Conservation (phyloP, 2,113 vertebrate species). For the Anas platyrhynchos region DNA sequence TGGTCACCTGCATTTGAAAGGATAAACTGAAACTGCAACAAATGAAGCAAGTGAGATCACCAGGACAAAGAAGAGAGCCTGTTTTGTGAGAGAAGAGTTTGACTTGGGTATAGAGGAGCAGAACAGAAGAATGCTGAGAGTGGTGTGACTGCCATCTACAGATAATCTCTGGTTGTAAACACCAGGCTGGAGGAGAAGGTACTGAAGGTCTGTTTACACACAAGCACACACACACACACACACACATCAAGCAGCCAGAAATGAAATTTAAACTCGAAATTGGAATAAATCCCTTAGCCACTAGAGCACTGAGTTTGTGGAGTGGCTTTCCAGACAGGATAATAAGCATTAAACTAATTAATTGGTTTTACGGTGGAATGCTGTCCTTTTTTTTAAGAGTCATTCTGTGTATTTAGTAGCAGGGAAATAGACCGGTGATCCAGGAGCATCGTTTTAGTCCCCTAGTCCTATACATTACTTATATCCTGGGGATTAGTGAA, state of each 20-base stretch:
- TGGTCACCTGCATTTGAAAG: not conserved
- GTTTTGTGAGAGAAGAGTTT: not conserved
- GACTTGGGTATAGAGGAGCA: not conserved
- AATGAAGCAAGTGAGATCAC: not conserved
- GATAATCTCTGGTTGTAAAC: not conserved
- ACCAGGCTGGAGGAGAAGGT: not conserved
- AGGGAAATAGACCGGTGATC: not conserved
- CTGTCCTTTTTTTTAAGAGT: not conserved
- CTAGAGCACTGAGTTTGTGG: not conserved
- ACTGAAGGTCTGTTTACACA: not conserved
- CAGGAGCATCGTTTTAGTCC: not conserved
- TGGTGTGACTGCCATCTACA: slow-evolving; percentile 67
- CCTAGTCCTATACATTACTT: not conserved
- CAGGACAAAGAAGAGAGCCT: not conserved
- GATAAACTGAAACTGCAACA: not conserved
- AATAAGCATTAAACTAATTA: not conserved
- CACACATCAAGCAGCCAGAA: not conserved
- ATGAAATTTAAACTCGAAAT: not conserved
- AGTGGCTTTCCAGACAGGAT: not conserved
- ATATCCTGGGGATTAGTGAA: not conserved
- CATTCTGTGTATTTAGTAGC: not conserved
- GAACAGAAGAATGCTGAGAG: not conserved
- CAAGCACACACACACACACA: not conserved
- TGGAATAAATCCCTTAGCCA: not conserved
- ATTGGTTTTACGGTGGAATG: not conserved